Evolutionary conservation across 2,797 vertebrate genomes (phyloP), one percentile per base, ranked within the genome.

Genomic region (Gephyroberyx darwinii): DNA sequence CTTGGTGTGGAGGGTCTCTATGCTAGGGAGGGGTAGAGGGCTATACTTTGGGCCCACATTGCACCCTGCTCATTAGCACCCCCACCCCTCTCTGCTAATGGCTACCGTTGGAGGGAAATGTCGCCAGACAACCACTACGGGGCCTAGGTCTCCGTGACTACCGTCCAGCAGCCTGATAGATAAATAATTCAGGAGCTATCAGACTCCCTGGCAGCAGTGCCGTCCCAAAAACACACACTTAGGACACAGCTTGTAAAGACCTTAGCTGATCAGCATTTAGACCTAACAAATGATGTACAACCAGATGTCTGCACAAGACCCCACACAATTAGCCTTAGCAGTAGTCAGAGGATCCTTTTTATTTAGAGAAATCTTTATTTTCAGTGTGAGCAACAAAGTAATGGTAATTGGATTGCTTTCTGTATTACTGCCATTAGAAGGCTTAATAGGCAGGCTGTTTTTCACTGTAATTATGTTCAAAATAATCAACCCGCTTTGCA

Each of bases 101-200:
- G 88, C 84, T 85, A 75, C 82, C 74, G 76, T 76, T 69, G 81
- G 84, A 87, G 86, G 71, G 77, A 85, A 77, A 89, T 86, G 89
- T 90, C 84, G 76, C 87, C 90, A 90, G 91, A 90, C 80, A 82
- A 81, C 84, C 88, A 84, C 86, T 84, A 80, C 56, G 78, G 81
- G 88, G 85, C 82, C 84, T 67, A 59, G 86, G 86, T 89, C 89
- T 77, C 85, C 75, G 83, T 86, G 91, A 84, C 90, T 84, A 90
- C 89, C 75, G 81, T 92, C 90, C 92, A 84, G 83, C 83, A 91
- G 86, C 79, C 74, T 72, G 78, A 89, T 86, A 79, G 78, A 92
- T 93, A 93, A 93, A 93, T 94, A 88, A 93, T 93, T 91, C 88
- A 92, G 83, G 57, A 88, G 91, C 88, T 88, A 91, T 91, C 91